A percentile compares a stretch with the other conserved stretches of the same genome.
Evolutionary conservation across 1,140 invertebrate species (phyloP).

Genomic region (Bradysia coprophila): DNA sequence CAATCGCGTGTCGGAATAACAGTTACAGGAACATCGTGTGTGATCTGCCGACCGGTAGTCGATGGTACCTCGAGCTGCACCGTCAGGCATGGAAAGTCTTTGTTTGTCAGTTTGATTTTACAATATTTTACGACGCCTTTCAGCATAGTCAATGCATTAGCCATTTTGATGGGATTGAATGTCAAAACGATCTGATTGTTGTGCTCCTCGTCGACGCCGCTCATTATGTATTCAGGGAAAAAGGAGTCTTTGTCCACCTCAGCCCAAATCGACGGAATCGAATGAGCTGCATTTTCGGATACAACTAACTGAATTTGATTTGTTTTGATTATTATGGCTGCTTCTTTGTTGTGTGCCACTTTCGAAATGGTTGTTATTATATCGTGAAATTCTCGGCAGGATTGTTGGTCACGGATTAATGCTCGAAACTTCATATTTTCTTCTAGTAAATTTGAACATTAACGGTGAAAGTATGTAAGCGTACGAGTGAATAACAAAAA

Average conservation of each 20-base stretch:
- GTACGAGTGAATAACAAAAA: too few species aligned
- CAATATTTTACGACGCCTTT: slow-evolving; percentile 39
- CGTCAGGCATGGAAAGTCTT: slow-evolving; percentile 61
- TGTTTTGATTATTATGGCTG: slow-evolving; percentile 49
- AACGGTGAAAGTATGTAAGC: too few species aligned
- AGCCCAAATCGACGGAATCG: slow-evolving; percentile 58
- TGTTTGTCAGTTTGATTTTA: slow-evolving; percentile 73
- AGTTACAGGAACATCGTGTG: slow-evolving; percentile 67
- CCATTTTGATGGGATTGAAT: slow-evolving; percentile 39
- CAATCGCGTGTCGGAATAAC: slow-evolving; percentile 60
- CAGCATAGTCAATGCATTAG: slow-evolving; percentile 38
- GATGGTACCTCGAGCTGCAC: slow-evolving; percentile 51
- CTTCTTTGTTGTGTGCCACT: slow-evolving; percentile 58
- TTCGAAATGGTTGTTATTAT: slow-evolving; percentile 51
- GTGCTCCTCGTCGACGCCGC: slow-evolving; percentile 45
- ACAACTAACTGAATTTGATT: slow-evolving; percentile 62
- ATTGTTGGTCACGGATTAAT: slow-evolving; percentile 30
- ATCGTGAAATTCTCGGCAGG: slow-evolving; percentile 40
- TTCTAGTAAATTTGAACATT: too few species aligned
- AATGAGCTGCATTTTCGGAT: slow-evolving; percentile 44
- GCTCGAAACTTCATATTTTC: slow-evolving; percentile 40
- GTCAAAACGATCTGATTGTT: slow-evolving; percentile 73
- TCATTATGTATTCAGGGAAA: slow-evolving; percentile 65
- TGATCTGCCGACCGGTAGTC: slow-evolving; percentile 31
- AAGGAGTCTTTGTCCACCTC: slow-evolving; percentile 56